Base-by-base conservation (phyloP, 2,797 vertebrate genomes). In the Remorina albescens region DNA sequence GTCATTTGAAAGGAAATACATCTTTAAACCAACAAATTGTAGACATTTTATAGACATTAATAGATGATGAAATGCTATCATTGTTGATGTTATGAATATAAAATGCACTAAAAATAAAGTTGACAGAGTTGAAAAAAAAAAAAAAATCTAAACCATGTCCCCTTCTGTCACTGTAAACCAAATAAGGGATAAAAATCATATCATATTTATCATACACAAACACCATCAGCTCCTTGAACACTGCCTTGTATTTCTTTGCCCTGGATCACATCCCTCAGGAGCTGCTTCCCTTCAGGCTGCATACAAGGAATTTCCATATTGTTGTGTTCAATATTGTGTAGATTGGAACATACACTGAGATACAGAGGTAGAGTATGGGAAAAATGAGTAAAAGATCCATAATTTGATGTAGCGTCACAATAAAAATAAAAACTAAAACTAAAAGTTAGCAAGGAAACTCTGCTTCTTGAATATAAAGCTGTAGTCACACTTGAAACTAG, bases 221-320 rank as follows among this genome's bases (percentile, higher is more conserved):
- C 62, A 67, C 9, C 8, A 32, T 19, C 4, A 21, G 19, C 42
- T 58, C 23, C 53, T 34, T 34, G 12, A 63, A 25, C 53, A 51
- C n/a, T 47, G 23, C 42, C 47, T 5, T 16, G 62, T 71, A 59
- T 70, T 46, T 39, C 68, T 58, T 58, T 42, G 30, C 2, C 2
- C 25, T 67, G 18, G 49, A 61, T 62, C 41, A 1, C 32, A 44
- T 67, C 47, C 11, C 62, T 47, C 2, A 37, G 56, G 41, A 71
- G 18, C n/a, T n/a, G n/a, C n/a, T n/a, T n/a, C n/a, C n/a, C n/a
- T n/a, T n/a, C n/a, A 66, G 46, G 47, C 57, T 59, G 46, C 34
- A 12, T 15, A 54, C 3, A 60, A 26, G 71, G 55, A 11, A 12
- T 0, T 47, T 30, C 30, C 30, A 34, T n/a, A 54, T 7, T 42